Conservation (phyloP, 92 coral and sea anemone species). For the Actinernus sp. region DNA sequence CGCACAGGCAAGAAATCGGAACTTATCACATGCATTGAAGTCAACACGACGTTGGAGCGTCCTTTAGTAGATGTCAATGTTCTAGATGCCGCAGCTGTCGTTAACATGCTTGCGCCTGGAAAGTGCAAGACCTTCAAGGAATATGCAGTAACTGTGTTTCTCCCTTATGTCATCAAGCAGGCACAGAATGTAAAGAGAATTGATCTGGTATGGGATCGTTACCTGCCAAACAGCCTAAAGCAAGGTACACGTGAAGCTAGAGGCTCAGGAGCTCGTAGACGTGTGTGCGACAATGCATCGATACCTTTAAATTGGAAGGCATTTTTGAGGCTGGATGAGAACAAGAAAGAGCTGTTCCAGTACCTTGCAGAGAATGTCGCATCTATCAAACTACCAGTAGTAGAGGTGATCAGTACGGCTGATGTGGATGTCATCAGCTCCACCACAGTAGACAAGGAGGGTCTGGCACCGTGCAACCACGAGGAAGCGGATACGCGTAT, state of each 20-base stretch:
- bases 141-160: slow-evolving; percentile 25
- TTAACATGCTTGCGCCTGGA: slow-evolving; percentile 53
- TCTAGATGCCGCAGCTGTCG: slow-evolving; percentile 54
- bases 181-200: slow-evolving; percentile 33
- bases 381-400: slow-evolving; percentile 20
- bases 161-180: slow-evolving; percentile 16
- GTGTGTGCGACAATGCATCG: slow-evolving; percentile 27
- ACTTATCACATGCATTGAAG: slow-evolving; percentile 8
- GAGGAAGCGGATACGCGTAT: slow-evolving; percentile 50
- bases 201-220: slow-evolving; percentile 23
- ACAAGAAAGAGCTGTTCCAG: slow-evolving; percentile 54
- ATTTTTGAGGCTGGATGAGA: slow-evolving; percentile 40
- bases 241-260: slow-evolving; percentile 46
- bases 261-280: slow-evolving; percentile 38
- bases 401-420: slow-evolving; percentile 29
- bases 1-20: slow-evolving; percentile 43
- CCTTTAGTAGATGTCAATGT: slow-evolving; percentile 55
- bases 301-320: slow-evolving; percentile 42
- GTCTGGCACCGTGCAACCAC: slow-evolving; percentile 29
- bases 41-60: slow-evolving; percentile 3
- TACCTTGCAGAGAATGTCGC: slow-evolving; percentile 19
- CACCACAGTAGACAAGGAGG: slow-evolving; percentile 17
- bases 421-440: slow-evolving; percentile 29
- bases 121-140: slow-evolving; percentile 44
- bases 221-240: background rate